Evolutionary conservation across 2,113 vertebrate genomes (phyloP).

Genomic region (Odobenus rosmarus): DNA sequence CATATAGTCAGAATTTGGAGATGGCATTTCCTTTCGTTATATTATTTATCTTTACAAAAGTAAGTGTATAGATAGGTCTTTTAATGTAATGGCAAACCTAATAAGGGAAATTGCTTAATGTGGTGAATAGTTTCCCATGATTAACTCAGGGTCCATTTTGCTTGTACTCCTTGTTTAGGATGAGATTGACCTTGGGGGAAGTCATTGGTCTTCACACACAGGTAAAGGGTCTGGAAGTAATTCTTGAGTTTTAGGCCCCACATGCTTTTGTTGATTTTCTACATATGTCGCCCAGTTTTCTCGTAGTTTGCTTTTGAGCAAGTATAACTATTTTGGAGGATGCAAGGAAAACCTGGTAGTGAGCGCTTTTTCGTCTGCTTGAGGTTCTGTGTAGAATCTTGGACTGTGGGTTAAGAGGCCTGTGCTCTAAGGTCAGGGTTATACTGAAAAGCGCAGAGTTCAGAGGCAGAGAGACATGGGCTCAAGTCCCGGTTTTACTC

Average conservation of each 20-base stretch:
- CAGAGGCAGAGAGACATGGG: background rate
- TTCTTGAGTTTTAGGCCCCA: conserved; percentile 47
- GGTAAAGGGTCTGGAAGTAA: conserved; percentile 54
- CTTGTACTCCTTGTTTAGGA: background rate
- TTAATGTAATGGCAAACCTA: background rate
- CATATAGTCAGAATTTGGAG: conserved; percentile 19
- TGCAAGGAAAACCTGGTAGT: conserved; percentile 5
- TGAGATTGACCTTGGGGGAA: background rate
- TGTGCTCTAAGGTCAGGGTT: background rate
- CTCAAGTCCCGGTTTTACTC: background rate
- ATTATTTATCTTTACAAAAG: background rate
- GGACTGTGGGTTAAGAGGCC: background rate
- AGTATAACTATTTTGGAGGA: conserved; percentile 41
- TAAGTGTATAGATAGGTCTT: background rate
- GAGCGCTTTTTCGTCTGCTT: background rate
- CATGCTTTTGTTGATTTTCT: conserved; percentile 28
- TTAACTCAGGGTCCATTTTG: conserved; percentile 47
- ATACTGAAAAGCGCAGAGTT: background rate
- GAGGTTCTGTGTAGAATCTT: background rate
- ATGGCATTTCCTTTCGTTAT: conserved; percentile 43
- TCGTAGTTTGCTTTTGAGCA: conserved; percentile 54
- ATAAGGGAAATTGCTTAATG: conserved; percentile 46
- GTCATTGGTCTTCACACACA: background rate
- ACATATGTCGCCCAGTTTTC: conserved; percentile 16
- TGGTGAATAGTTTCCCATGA: conserved; percentile 30